Evolutionary conservation across 2,888 invertebrate genomes (phyloP).

Genomic region (Trachelus tabidus): DNA sequence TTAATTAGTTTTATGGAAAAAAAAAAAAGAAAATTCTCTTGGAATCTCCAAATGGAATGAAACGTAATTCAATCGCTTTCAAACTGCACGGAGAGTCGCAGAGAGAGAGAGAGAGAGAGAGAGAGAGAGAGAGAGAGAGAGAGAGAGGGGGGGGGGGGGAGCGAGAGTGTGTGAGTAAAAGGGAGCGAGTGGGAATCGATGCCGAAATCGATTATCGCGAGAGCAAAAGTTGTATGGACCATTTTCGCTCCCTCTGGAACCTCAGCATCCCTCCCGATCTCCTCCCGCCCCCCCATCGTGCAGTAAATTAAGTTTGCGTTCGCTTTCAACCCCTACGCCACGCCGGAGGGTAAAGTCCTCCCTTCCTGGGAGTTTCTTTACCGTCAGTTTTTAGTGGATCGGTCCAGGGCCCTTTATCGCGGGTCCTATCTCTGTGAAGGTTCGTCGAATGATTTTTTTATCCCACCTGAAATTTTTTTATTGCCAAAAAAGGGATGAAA

Average conservation of each 20-base stretch:
- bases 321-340: conserved; percentile 29
- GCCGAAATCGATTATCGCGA: conserved; percentile 20
- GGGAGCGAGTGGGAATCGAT: conserved; percentile 10
- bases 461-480: conserved; percentile 5
- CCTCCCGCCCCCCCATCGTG: conserved; percentile 22
- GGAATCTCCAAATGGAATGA: background rate
- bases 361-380: background rate
- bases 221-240: conserved; percentile 20
- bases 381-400: background rate
- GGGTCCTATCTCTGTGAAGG: background rate
- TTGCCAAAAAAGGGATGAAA: background rate
- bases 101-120: conserved; percentile 10
- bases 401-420: background rate
- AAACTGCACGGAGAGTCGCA: conserved; percentile 11
- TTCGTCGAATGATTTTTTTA: conserved; percentile 9
- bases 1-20: background rate
- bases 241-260: conserved; percentile 24
- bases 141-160: background rate
- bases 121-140: conserved; percentile 3
- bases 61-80: background rate
- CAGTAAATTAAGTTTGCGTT: conserved; percentile 43
- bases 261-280: conserved; percentile 2
- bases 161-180: background rate
- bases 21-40: background rate
- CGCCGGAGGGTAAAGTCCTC: background rate